Evolutionary conservation across 30 jellyfish, hydroid and myxozoan genomes (phyloP), one percentile per base, ranked within the genome.

Genomic region (Sanderia malayensis): DNA sequence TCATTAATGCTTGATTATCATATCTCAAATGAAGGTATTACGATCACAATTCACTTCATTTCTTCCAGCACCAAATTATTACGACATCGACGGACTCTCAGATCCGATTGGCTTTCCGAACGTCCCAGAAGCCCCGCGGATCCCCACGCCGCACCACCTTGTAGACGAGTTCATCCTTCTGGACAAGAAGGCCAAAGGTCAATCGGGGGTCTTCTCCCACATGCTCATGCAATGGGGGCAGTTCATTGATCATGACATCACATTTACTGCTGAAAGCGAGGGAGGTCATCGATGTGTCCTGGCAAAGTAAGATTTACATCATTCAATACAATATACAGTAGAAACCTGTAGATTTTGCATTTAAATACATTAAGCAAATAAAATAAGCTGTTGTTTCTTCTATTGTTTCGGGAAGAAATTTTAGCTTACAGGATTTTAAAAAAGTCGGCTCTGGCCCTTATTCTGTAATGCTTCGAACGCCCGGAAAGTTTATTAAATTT

Each of bases 201-300:
- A 68, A 20, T 70, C 87, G 17, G 58, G 67, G 13, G 78, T 62
- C 7, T 71, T 78, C 59, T 87, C 96, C 32, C 86, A 61, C 37
- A 87, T 87, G 94, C 74, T 87, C 18, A 87, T 87, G 96, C 81
- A 61, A 23, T 87, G 85, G 84, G 96, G 96, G 22, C 96, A 87
- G 64, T 87, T 87, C 29, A 44, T 87, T 27, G 96, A 87, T 31
- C 96, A 87, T 67, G 96, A 87, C 58, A 58, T 87, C 44, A 63
- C 96, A 21, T 79, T 87, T 70, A 86, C 96, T 4, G 92, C 96
- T 20, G 94, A 82, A 53, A 82, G 94, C 55, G 94, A 82, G 52
- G 94, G 94, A 6, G 94, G 86, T 20, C 86, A 61, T n/a, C 77
- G 82, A 31, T 82, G 94, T 49, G 69, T 72, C 1, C 70, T 70